phyloP scores from a whole-genome alignment of 2,797 vertebrate species.

The Leuciscus waleckii region DNA sequence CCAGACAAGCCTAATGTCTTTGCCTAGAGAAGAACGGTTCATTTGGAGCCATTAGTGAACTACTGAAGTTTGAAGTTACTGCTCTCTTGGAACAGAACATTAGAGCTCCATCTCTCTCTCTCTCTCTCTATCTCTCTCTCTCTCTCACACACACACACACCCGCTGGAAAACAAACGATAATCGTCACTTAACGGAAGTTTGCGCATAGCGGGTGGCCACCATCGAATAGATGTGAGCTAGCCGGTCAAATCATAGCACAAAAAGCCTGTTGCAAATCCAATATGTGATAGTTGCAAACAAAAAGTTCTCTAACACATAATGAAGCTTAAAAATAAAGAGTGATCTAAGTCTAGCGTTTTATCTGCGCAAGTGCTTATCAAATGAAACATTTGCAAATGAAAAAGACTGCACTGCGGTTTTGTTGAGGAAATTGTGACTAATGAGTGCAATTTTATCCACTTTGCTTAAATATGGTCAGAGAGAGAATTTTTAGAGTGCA shows the following conservation, averaged over 20 bases:
- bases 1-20: slow-evolving; percentile 51
- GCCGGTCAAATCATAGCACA: background rate
- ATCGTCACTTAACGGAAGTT: slow-evolving; percentile 11
- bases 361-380: slow-evolving; percentile 14
- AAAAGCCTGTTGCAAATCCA: slow-evolving; percentile 11
- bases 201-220: background rate
- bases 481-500: slow-evolving; percentile 34
- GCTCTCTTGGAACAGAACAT: slow-evolving; percentile 45
- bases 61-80: slow-evolving; percentile 48
- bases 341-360: slow-evolving; percentile 38
- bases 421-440: slow-evolving; percentile 51
- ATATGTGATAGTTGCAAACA: background rate
- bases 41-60: slow-evolving; percentile 59
- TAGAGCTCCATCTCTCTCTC: slow-evolving; percentile 27
- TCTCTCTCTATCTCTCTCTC: too few relatives aligned
- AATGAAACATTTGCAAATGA: slow-evolving; percentile 17
- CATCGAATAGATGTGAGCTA: background rate
- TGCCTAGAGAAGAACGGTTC: slow-evolving; percentile 52
- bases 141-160: background rate
- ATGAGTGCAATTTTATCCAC: slow-evolving; percentile 40
- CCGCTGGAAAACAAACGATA: slow-evolving; percentile 34
- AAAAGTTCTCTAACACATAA: slow-evolving; percentile 57
- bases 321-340: slow-evolving; percentile 43
- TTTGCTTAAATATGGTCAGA: slow-evolving; percentile 26
- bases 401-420: slow-evolving; percentile 19